Evolutionary conservation across 2,888 invertebrate genomes (phyloP), one percentile per base, ranked within the genome.

Genomic region (Coenonympha arcania): DNA sequence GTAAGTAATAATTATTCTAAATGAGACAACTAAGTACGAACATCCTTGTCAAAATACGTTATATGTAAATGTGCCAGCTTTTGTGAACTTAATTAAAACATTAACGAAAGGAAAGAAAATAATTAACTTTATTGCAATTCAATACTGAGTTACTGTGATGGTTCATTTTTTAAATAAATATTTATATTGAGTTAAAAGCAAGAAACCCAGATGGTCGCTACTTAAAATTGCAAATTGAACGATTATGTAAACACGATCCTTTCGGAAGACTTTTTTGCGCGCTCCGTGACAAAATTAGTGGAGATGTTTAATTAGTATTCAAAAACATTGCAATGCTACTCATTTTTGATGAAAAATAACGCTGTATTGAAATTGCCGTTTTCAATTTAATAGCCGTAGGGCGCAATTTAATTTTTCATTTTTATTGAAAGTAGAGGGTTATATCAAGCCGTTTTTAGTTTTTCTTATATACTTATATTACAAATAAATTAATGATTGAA

Each of bases 161-260:
- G 48, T 54, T 55, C 6, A 11, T 56, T 57, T 58, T 48, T 39
- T 52, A n/a, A n/a, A n/a, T 51, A 54, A 60, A 68, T 62, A 61
- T 22, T 34, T 34, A 34, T 44, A 58, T 64, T 62, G 56, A 62
- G 60, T 65, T 67, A 62, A 68, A 62, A 66, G 63, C 59, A 56
- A 65, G 65, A 66, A 63, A 61, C 65, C 62, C 70, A 69, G 66
- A 73, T 76, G 79, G 70, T 55, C 67, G 60, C 64, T 73, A 68
- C 68, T 86, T 86, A 81, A 79, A 72, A 85, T 85, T 84, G 83
- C 85, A 84, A 84, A 86, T 85, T 76, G 63, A 75, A 75, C 73
- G 71, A 77, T 83, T 83, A 82, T 80, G 83, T 81, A 84, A 81
- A 83, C 80, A 79, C 44, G 79, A 76, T 69, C 73, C 72, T 70